Evolutionary conservation across 2,888 invertebrate species (phyloP).

Genomic region (Hoplodrina blanda): DNA sequence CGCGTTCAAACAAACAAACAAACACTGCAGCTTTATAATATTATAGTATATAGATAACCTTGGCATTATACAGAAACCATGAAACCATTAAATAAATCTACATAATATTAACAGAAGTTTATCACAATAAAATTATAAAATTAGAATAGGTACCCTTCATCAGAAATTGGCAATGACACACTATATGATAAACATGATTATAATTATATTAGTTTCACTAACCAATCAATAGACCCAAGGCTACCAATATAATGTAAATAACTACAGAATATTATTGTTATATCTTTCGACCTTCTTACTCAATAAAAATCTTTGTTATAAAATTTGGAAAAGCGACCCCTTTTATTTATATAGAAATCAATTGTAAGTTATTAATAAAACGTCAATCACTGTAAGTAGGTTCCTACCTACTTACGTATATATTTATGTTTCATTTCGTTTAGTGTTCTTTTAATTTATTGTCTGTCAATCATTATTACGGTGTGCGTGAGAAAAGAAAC

Average conservation of each 20-base stretch:
- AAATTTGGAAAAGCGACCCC: neutral
- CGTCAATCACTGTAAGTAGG: neutral
- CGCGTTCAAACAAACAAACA: no score
- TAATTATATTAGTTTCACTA: constrained; percentile 35
- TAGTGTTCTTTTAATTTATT: neutral
- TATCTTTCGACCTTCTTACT: no score
- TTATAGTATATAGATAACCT: no score
- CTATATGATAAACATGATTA: constrained; percentile 7
- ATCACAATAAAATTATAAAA: constrained; percentile 16
- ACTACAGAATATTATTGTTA: neutral
- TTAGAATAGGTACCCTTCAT: constrained; percentile 29
- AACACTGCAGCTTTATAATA: no score
- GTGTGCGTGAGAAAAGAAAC: neutral
- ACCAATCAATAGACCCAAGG: constrained; percentile 50
- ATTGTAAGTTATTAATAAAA: neutral
- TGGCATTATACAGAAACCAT: constrained; percentile 3
- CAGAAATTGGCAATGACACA: constrained; percentile 53
- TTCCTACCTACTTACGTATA: neutral
- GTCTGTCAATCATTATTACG: constrained; percentile 3
- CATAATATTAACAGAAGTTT: neutral
- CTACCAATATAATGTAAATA: neutral
- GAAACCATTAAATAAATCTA: constrained; percentile 10
- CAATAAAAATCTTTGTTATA: neutral
- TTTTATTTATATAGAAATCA: constrained; percentile 3
- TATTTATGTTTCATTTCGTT: neutral